These are phyloP conservation scores for Paralichthys olivaceus DNA, from an alignment of 2,113 vertebrate genomes.

Conservation along the genomic window DNA sequence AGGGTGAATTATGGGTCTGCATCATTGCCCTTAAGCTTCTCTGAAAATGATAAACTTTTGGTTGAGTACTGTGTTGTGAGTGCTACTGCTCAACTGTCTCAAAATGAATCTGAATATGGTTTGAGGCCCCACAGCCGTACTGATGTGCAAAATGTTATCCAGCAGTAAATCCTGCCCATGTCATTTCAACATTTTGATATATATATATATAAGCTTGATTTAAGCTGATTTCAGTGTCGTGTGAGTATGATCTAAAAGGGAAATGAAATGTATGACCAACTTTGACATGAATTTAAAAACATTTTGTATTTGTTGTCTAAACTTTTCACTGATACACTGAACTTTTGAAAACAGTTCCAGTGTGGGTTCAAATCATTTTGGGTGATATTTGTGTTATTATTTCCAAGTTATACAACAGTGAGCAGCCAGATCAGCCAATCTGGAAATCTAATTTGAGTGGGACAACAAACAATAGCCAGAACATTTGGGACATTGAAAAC, in stretches of 20 bases:
- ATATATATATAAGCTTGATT: too few species aligned
- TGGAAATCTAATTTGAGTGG: conserved; percentile 58
- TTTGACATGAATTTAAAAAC: neutral
- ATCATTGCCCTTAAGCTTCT: conserved; percentile 41
- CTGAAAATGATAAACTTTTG: conserved; percentile 20
- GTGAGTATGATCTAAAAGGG: neutral
- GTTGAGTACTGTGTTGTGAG: conserved; percentile 6
- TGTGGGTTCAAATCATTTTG: neutral
- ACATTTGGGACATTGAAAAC: conserved; percentile 52
- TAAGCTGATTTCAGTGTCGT: neutral
- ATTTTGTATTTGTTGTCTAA: neutral
- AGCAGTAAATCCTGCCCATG: conserved; percentile 12
- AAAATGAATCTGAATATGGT: conserved; percentile 26
- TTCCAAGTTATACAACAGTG: conserved; percentile 26
- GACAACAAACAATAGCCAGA: conserved; percentile 58
- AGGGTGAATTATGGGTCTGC: conserved; percentile 37
- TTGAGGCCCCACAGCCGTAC: neutral
- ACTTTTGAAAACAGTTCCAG: neutral
- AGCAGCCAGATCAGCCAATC: conserved; percentile 47
- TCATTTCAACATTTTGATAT: conserved; percentile 1
- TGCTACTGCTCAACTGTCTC: conserved; percentile 28
- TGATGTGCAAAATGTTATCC: neutral
- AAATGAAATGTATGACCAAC: neutral
- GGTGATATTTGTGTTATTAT: conserved; percentile 7
- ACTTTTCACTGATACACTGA: neutral